A percentile compares a stretch with the other conserved stretches of the same genome.
These are phyloP conservation scores for Hydropsyche betteni DNA, from an alignment of 2,888 invertebrate genomes.

Conservation along the genomic window DNA sequence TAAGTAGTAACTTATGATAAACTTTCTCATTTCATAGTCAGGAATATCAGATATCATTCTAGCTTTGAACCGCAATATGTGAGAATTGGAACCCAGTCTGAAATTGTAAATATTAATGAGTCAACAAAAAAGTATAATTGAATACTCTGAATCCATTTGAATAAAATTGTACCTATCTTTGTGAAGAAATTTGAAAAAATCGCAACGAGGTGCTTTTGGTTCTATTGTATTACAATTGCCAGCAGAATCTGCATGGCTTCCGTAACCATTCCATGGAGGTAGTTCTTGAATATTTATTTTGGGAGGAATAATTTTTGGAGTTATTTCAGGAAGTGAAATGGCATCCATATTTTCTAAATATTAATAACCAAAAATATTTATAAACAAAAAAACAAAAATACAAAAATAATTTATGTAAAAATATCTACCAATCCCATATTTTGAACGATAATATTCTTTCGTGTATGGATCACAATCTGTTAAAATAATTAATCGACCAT, in stretches of 20 bases:
- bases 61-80: slow-evolving; percentile 81
- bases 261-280: slow-evolving; percentile 93
- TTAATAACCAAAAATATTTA: slow-evolving; percentile 39
- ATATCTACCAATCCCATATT: slow-evolving; percentile 68
- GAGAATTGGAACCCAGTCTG: slow-evolving; percentile 77
- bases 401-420: neutral
- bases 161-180: slow-evolving; percentile 72
- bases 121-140: neutral
- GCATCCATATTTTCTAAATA: slow-evolving; percentile 69
- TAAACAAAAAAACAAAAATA: neutral
- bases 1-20: slow-evolving; percentile 83
- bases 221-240: slow-evolving; percentile 85
- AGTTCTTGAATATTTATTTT: slow-evolving; percentile 57
- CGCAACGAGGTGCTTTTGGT: slow-evolving; percentile 78
- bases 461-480: slow-evolving; percentile 89
- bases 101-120: slow-evolving; percentile 53
- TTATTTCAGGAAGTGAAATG: slow-evolving; percentile 59
- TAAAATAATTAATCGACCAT: slow-evolving; percentile 80
- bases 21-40: slow-evolving; percentile 72
- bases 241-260: slow-evolving; percentile 88
- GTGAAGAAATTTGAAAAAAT: slow-evolving; percentile 82
- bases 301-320: slow-evolving; percentile 54
- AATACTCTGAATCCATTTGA: neutral
- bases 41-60: slow-evolving; percentile 77
- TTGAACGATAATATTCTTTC: slow-evolving; percentile 80